phyloP scores from a whole-genome alignment of 2,888 invertebrate species.

The Mesodorylaimus sp. region DNA sequence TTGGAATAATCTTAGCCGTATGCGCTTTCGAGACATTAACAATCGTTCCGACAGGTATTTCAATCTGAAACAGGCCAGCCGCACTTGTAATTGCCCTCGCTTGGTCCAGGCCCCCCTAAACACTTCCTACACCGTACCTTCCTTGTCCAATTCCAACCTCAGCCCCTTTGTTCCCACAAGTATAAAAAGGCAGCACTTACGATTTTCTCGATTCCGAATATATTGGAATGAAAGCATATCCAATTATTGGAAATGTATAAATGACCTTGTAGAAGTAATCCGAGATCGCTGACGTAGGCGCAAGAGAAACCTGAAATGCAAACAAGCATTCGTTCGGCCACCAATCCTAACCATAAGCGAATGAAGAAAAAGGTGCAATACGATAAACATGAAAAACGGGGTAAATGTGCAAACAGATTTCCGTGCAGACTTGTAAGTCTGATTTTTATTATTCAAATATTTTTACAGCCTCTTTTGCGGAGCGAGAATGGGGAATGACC shows the following conservation, averaged over 20 bases:
- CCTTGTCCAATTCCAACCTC: not conserved
- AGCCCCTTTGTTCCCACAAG: not conserved
- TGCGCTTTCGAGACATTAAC: conserved; percentile 74
- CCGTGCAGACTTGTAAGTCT: not conserved
- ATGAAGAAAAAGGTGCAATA: too few relatives aligned
- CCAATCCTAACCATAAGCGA: too few relatives aligned
- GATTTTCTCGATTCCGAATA: conserved; percentile 81
- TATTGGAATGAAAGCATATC: conserved; percentile 87
- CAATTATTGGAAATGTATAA: conserved; percentile 82
- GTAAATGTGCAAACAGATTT: not conserved
- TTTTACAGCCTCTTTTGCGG: not conserved
- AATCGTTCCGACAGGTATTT: conserved; percentile 68
- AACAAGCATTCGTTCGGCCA: too few relatives aligned
- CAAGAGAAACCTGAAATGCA: conserved; percentile 61
- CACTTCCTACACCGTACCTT: too few relatives aligned
- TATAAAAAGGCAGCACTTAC: conserved; percentile 37
- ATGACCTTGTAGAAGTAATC: conserved; percentile 59
- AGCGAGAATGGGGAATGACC: not conserved
- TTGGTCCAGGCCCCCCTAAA: too few relatives aligned
- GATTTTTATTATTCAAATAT: not conserved
- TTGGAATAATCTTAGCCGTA: conserved; percentile 79
- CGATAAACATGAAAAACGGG: conserved; percentile 4
- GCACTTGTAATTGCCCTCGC: not conserved
- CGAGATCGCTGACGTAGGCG: conserved; percentile 70
- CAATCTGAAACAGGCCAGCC: conserved; percentile 42